phyloP scores from a whole-genome alignment of 2,113 vertebrate genomes.

The Illadopsis cleaveri region DNA sequence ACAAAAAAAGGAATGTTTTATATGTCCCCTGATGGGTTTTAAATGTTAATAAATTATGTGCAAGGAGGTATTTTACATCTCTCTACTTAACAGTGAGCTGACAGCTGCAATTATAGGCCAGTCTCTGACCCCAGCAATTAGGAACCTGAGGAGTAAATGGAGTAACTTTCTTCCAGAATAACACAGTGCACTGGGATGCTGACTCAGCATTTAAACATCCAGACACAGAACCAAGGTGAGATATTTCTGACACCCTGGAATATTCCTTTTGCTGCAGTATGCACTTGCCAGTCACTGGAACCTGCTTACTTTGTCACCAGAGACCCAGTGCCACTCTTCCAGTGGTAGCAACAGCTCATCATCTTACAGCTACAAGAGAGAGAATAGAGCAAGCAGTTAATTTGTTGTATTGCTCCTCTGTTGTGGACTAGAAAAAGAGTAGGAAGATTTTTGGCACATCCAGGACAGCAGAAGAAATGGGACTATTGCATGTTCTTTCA shows the following conservation, averaged over 20 bases:
- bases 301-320: not conserved
- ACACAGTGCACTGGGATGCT: not conserved
- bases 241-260: not conserved
- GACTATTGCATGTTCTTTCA: not conserved
- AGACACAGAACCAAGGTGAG: not conserved
- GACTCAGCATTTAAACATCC: not conserved
- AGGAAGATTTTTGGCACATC: not conserved
- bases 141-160: not conserved
- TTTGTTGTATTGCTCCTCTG: not conserved
- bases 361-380: not conserved
- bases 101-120: constrained; percentile 52
- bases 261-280: not conserved
- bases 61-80: constrained; percentile 53
- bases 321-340: not conserved
- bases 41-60: constrained; percentile 64
- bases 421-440: not conserved
- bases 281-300: not conserved
- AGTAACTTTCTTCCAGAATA: not conserved
- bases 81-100: constrained; percentile 52
- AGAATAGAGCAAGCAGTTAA: not conserved
- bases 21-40: constrained; percentile 45
- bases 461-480: not conserved
- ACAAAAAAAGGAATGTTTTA: constrained; percentile 53
- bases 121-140: not conserved
- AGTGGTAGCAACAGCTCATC: not conserved